phyloP scores from a whole-genome alignment of 1,140 invertebrate species.

The Dysdera silvatica region DNA sequence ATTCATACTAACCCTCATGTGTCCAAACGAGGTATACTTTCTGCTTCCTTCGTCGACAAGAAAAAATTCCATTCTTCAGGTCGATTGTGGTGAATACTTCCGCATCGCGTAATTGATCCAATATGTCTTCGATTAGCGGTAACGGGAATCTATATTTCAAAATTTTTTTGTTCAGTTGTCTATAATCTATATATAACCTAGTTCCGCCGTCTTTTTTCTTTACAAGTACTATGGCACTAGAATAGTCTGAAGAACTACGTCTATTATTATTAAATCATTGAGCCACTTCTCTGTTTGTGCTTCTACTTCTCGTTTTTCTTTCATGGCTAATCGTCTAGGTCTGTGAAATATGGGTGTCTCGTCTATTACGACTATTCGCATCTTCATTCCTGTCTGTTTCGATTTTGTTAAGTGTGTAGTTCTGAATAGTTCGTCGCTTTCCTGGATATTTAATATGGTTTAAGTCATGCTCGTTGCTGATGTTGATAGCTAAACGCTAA shows the following conservation, averaged over 20 bases:
- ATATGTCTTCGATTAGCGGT: background rate
- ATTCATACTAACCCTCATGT: constrained; percentile 7
- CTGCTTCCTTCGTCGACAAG: background rate
- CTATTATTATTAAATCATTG: background rate
- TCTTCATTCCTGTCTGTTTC: too few species aligned
- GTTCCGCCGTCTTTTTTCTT: background rate
- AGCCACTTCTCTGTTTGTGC: background rate
- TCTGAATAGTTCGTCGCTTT: too few species aligned
- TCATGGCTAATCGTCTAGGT: background rate
- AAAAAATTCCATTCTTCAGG: constrained; percentile 2
- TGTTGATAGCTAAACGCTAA: too few species aligned
- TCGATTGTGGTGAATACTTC: background rate
- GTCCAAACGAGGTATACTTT: constrained; percentile 5
- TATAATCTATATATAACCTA: background rate
- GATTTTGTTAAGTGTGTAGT: too few species aligned
- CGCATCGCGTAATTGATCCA: background rate
- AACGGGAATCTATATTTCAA: background rate
- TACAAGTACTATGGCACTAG: background rate
- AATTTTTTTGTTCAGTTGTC: constrained; percentile 4
- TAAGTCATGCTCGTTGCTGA: too few species aligned
- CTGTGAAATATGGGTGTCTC: background rate
- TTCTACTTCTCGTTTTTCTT: background rate
- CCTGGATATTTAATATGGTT: too few species aligned
- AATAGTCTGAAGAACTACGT: background rate
- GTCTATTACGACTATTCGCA: too few species aligned